Evolutionary conservation across 2,797 vertebrate species (phyloP), one percentile per base, ranked within the genome.

Genomic region (Enteromius treurensis): DNA sequence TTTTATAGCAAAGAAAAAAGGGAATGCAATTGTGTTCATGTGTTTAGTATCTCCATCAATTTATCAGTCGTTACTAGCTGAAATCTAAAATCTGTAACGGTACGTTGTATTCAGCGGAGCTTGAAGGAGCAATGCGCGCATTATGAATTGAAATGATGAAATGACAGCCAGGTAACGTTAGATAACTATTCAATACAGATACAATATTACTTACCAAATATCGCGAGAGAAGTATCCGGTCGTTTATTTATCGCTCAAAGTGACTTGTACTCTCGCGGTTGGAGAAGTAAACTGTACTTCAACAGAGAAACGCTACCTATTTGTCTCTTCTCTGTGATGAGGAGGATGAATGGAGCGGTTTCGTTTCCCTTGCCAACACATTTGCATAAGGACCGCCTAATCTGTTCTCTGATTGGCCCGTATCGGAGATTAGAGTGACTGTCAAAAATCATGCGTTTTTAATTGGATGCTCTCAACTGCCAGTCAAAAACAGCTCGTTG

Each of bases 331-430:
- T n/a, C 79, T 60, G 21, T 58, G 77, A 69, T 62, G 51, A 60
- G 51, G 88, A 89, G 90, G 91, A 93, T 94, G 94, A 95, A 95
- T 94, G 94, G 92, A 94, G 92, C 91, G 89, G 91, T 91, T 65
- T 86, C 89, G 91, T 93, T 91, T 93, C 93, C 90, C 92, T 87
- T 91, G 92, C 93, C 93, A 94, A 93, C 89, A 91, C 85, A 92
- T 93, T 93, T 87, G 89, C 93, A 92, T 93, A 87, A 71, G 76
- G 5, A 0, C 86, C 90, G 86, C 93, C 93, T 62, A 74, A 81
- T n/a, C 29, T 55, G n/a, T 55, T 7, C 60, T 15, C 4, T 19
- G 29, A 92, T 93, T 93, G 77, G 94, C 53, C 3, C 1, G 45
- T 1, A 7, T 37, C n/a, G 29, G 10, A 60, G 8, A 85, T 4